Evolutionary conservation across 2,113 vertebrate genomes (phyloP).

Genomic region (Ibidorhyncha struthersii): DNA sequence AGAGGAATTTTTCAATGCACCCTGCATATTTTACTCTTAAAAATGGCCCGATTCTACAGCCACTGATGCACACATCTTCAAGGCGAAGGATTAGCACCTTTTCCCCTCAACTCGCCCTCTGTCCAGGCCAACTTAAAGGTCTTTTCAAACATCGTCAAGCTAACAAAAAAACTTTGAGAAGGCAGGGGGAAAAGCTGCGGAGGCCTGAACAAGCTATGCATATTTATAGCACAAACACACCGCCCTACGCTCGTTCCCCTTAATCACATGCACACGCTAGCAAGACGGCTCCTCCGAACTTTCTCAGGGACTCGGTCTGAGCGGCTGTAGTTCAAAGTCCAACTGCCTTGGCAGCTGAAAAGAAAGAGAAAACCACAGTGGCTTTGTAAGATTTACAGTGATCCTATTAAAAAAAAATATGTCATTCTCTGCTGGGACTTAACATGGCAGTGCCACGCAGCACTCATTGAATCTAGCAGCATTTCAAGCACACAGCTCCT

Average conservation of each 20-base stretch:
- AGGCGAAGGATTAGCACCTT: neutral
- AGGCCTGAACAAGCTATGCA: neutral
- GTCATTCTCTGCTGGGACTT: slow-evolving; percentile 13
- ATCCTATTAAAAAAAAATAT: slow-evolving; percentile 10
- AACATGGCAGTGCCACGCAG: slow-evolving; percentile 33
- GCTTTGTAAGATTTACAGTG: slow-evolving; percentile 51
- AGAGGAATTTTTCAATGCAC: neutral
- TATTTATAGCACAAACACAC: slow-evolving; percentile 41
- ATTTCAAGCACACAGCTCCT: slow-evolving; percentile 35
- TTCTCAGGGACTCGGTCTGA: slow-evolving; percentile 5
- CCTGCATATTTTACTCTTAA: neutral
- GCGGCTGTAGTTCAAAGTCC: slow-evolving; percentile 48
- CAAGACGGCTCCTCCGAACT: neutral
- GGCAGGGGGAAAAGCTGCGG: neutral
- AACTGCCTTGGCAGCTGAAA: slow-evolving; percentile 38
- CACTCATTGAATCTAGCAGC: neutral
- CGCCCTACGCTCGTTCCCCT: neutral
- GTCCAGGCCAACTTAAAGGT: neutral
- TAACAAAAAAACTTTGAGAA: neutral
- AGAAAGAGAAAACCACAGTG: slow-evolving; percentile 20
- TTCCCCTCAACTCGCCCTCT: neutral
- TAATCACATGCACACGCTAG: slow-evolving; percentile 10
- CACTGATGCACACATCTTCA: neutral
- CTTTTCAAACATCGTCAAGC: neutral
- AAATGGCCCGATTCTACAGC: neutral